Evolutionary conservation across 1,140 invertebrate species (phyloP).

Genomic region (Belonocnema kinseyi): DNA sequence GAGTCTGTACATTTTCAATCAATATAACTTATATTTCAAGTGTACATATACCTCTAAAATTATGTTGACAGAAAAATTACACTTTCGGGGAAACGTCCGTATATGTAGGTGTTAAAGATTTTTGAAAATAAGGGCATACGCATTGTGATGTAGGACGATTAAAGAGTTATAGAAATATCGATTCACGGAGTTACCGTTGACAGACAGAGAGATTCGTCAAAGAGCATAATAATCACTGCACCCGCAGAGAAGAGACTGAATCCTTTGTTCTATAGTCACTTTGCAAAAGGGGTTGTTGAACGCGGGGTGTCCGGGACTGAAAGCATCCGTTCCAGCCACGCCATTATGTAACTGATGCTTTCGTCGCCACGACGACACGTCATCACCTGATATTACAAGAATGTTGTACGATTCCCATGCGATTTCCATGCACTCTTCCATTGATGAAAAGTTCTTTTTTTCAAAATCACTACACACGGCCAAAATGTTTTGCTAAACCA

Average conservation of each 20-base stretch:
- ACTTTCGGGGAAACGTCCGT: no score
- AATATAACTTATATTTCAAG: no score
- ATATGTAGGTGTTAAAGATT: no score
- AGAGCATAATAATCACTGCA: slow-evolving; percentile 75
- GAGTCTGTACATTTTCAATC: no score
- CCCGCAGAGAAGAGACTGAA: slow-evolving; percentile 73
- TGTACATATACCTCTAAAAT: no score
- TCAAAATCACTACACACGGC: no score
- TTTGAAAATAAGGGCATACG: no score
- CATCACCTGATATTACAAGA: slow-evolving; percentile 47
- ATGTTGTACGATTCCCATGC: no score
- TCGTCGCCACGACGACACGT: slow-evolving; percentile 55
- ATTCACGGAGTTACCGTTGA: slow-evolving; percentile 67
- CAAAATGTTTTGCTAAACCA: no score
- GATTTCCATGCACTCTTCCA: no score
- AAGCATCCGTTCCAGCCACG: slow-evolving; percentile 69
- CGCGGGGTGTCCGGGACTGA: slow-evolving; percentile 47
- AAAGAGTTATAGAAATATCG: slow-evolving; percentile 70
- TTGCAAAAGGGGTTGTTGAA: slow-evolving; percentile 65
- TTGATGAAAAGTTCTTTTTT: no score
- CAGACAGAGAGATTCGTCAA: slow-evolving; percentile 70
- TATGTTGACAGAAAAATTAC: no score
- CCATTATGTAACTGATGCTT: slow-evolving; percentile 71
- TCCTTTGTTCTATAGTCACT: slow-evolving; percentile 75
- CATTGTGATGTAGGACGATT: slow-evolving; percentile 56